Percentiles rank a stretch among this genome's conserved stretches.
Conservation (phyloP, 2,888 invertebrate genomes). For the Cataglyphis rosenhaueri region DNA sequence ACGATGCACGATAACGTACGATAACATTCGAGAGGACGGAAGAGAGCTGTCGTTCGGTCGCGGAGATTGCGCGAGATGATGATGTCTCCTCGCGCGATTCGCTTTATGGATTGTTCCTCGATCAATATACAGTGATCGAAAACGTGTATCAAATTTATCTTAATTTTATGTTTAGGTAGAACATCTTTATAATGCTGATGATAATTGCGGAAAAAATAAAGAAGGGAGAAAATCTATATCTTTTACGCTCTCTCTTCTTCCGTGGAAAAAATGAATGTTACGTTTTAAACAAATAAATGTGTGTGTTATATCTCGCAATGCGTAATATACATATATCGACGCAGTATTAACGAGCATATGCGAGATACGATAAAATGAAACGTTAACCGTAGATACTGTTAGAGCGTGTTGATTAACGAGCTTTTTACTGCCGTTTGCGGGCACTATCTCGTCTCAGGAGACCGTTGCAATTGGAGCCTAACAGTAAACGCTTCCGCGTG, state of each 20-base stretch:
- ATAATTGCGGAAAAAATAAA: too few relatives aligned
- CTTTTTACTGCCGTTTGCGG: conserved; percentile 49
- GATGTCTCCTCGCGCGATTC: conserved; percentile 6
- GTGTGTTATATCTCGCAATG: not conserved
- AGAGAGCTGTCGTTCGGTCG: conserved; percentile 14
- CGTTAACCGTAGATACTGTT: conserved; percentile 21
- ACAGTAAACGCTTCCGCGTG: conserved; percentile 55
- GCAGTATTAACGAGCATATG: conserved; percentile 18
- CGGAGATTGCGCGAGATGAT: conserved; percentile 26
- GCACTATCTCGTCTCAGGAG: conserved; percentile 44
- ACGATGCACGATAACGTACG: conserved; percentile 49
- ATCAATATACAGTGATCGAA: not conserved
- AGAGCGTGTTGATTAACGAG: conserved; percentile 50
- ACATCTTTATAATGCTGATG: not conserved
- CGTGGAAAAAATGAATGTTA: not conserved
- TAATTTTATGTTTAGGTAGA: conserved; percentile 1
- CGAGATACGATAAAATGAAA: conserved; percentile 26
- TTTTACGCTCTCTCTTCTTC: not conserved
- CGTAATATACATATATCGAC: not conserved
- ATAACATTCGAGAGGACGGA: conserved; percentile 37
- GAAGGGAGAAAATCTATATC: not conserved
- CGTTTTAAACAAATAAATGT: not conserved
- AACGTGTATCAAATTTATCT: not conserved
- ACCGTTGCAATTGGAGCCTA: conserved; percentile 39
- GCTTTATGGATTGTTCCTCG: not conserved